Percentiles rank a stretch among this genome's conserved stretches.
Evolutionary conservation across 2,113 vertebrate species (phyloP).

Genomic region (Rhagologus leucostigma): DNA sequence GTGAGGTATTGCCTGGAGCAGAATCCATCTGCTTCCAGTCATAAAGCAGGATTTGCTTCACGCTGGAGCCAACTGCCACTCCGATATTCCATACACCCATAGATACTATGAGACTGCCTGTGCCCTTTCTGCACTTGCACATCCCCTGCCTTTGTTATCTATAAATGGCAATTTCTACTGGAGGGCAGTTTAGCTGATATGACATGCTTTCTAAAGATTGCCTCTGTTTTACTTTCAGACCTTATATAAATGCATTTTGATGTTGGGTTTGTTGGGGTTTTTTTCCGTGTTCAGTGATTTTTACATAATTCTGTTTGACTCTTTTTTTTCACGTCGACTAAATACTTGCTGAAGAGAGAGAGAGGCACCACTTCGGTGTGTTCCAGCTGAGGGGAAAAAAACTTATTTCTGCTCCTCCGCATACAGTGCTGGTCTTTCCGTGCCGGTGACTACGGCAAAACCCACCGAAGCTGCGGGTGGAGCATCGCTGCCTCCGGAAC

Average conservation of each 20-base stretch:
- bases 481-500: rapidly evolving
- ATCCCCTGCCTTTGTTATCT: background rate
- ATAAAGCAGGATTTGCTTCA: slow-evolving; percentile 40
- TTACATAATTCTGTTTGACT: background rate
- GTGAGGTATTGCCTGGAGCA: background rate
- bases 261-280: background rate
- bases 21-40: slow-evolving; percentile 30
- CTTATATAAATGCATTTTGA: background rate
- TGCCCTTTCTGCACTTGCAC: background rate
- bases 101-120: background rate
- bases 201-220: background rate
- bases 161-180: slow-evolving; percentile 7
- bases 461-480: rapidly evolving
- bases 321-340: background rate
- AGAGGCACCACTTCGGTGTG: background rate
- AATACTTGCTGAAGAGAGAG: background rate
- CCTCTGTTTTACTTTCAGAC: background rate
- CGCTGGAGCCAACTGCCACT: slow-evolving; percentile 16
- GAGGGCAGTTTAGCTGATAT: background rate
- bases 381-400: background rate
- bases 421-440: rapidly evolving
- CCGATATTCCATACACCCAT: background rate
- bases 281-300: background rate
- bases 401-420: background rate
- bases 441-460: rapidly evolving